Percentiles rank a stretch among this genome's conserved stretches.
Evolutionary conservation across 2,888 invertebrate species (phyloP).

Genomic region (Sialis fuliginosa): DNA sequence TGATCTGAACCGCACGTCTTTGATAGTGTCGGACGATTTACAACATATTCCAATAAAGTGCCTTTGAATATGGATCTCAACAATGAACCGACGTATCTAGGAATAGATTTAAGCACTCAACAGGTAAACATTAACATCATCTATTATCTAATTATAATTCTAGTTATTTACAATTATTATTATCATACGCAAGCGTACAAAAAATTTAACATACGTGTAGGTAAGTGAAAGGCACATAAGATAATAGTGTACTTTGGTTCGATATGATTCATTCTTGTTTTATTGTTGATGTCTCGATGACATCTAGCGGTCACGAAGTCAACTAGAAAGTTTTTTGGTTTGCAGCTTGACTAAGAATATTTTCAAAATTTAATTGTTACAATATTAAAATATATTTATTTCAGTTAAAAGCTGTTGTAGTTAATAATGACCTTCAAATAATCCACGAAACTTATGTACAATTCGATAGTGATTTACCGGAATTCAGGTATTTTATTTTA

Average conservation of each 20-base stretch:
- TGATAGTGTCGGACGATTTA: too few relatives aligned
- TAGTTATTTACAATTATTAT: too few relatives aligned
- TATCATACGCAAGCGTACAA: too few relatives aligned
- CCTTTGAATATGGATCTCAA: slow-evolving; percentile 7
- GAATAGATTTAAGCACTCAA: slow-evolving; percentile 76
- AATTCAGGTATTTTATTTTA: slow-evolving; percentile 49
- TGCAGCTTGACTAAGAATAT: background rate
- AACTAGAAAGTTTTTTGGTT: background rate
- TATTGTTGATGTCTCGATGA: too few relatives aligned
- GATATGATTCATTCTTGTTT: too few relatives aligned
- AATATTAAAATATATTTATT: too few relatives aligned
- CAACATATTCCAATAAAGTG: too few relatives aligned
- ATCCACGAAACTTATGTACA: slow-evolving; percentile 67
- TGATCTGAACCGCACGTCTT: too few relatives aligned
- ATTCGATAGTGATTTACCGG: slow-evolving; percentile 86
- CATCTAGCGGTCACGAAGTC: background rate
- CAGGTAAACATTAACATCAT: slow-evolving; percentile 38
- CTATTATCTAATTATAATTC: slow-evolving; percentile 1
- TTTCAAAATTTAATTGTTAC: too few relatives aligned
- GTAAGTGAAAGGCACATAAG: too few relatives aligned
- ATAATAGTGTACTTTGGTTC: too few relatives aligned
- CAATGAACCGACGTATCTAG: slow-evolving; percentile 43
- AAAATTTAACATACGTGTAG: too few relatives aligned
- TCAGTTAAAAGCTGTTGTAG: slow-evolving; percentile 78
- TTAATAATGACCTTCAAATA: slow-evolving; percentile 53